Base-by-base conservation (phyloP, 2,797 vertebrate species). In the Lepus townsendii region DNA sequence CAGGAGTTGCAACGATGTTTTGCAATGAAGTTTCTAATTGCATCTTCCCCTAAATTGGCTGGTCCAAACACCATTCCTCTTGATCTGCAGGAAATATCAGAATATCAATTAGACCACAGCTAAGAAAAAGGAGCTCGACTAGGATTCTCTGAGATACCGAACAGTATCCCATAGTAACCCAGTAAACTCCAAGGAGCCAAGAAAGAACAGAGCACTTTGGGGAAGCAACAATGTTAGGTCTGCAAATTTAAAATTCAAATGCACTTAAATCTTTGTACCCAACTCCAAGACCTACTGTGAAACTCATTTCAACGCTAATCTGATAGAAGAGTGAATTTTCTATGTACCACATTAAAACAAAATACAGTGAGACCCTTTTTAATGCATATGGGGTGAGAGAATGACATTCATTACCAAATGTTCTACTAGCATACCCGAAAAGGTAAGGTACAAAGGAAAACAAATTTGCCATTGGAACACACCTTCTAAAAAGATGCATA, bases 21-120 rank as follows among this genome's bases (percentile, higher is more conserved):
- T 97, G 98, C 98, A 97, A 99, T 98, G 98, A 99, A 99, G 92
- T 98, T 99, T 75, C 97, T 98, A 97, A 99, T 99, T 92, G 99
- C 99, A 85, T 98, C 98, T 88, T 99, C 98, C 96, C 99, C 99
- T 92, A 99, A 98, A 97, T 99, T 99, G 97, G 99, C 99, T 16
- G 99, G 99, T 96, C 99, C 99, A 97, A 99, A 99, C 83, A 98
- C 98, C 99, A 99, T 99, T 94, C 99, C 99, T 97, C 98, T 98
- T 97, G 98, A 98, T 94, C 98, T 99, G 96, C 93, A 98, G 97
- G 83, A 97, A 98, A 98, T 93, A 96, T 24, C 93, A 98, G 93
- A 97, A 95, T 97, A 96, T 90, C 73, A 96, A 86, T 96, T 14
- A 97, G 96, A 79, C 65, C 68, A 93, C 96, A 96, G 93, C 72